Evolutionary conservation across 2,888 invertebrate species (phyloP), one percentile per base, ranked within the genome.

Genomic region (Lordiphosa andalusiaca): DNA sequence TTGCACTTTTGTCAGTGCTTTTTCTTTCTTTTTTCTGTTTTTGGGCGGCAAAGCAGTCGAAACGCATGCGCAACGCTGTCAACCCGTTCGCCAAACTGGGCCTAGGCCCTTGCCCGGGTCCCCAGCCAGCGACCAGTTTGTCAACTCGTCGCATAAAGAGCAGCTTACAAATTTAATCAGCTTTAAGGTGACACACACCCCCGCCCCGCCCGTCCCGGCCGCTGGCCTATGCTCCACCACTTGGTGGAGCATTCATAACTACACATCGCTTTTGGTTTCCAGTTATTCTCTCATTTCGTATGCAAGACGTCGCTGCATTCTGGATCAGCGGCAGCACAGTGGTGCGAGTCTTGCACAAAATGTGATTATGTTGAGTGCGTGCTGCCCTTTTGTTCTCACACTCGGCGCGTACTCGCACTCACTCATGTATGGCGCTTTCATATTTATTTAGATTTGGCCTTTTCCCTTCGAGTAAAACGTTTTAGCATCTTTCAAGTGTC

Each of bases 101-200:
- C 35, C 35, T 53, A 40, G 23, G 48, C 2, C 39, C 49, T 10
- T 39, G 38, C 54, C 38, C 42, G 42, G 37, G n/a, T 25, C 33
- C 35, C 10, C 21, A 46, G 36, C 35, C 10, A 19, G 13, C 67
- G 70, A 77, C 77, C 82, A 78, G 77, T 78, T 84, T 84, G 77
- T 78, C 77, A 77, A 84, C 69, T 74, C 60, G 69, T 82, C 57
- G 57, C 71, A 62, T 44, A 33, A 30, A 56, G 42, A 53, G 58
- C 56, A 69, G 84, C 71, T 84, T 85, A 81, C 85, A 81, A 84
- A 78, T 85, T 85, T 86, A 84, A 84, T 81, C 80, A 84, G 72
- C 75, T 73, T 82, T 68, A 73, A 73, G 69, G 67, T 65, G 64
- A 40, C 4, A 13, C 23, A n/a, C 4, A 3, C 6, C 16, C 19